Evolutionary conservation across 2,797 vertebrate species (phyloP), one percentile per base, ranked within the genome.

Genomic region (Acrocephalus scirpaceus): DNA sequence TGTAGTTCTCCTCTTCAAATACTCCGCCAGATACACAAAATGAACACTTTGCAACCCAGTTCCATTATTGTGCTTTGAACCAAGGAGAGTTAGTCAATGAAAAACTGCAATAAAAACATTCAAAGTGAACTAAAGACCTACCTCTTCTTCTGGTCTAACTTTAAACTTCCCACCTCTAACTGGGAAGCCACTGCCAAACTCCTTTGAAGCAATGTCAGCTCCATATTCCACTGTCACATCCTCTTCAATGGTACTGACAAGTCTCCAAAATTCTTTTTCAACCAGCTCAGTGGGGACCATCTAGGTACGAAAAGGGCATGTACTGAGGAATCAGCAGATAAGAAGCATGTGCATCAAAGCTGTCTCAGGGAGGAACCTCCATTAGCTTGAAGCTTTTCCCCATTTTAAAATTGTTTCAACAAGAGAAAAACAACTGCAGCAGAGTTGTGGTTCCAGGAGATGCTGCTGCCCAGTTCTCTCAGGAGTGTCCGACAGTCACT

Each of bases 281-380:
- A 99, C 99, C 86, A 99, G 98, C 93, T 99, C 99, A 18, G 99
- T 99, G 50, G 99, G 99, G 86, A 99, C 99, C 99, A 99, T 99
- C 99, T 99, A 88, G 22, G 76, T 38, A 81, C 9, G 4, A n/a
- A 75, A 67, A 84, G n/a, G 32, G 17, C 80, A 62, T 4, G 11
- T 13, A 20, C 8, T 42, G 42, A 86, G 84, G 30, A 77, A 36
- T 67, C 8, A 5, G 30, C 2, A 25, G 3, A 19, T 18, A 40
- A 75, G 61, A 54, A 53, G 10, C 5, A 34, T 0, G 0, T 14
- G 23, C 11, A 44, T 15, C 30, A 48, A 53, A 89, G 42, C 60
- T 38, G 9, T 30, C 40, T 25, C 44, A n/a, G 21, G 22, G 23
- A 45, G 51, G 30, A 79, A 23, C 3, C 32, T 70, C 66, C 64